These are phyloP conservation scores for Mixornis gularis DNA, from an alignment of 2,113 vertebrate species.

Conservation along the genomic window DNA sequence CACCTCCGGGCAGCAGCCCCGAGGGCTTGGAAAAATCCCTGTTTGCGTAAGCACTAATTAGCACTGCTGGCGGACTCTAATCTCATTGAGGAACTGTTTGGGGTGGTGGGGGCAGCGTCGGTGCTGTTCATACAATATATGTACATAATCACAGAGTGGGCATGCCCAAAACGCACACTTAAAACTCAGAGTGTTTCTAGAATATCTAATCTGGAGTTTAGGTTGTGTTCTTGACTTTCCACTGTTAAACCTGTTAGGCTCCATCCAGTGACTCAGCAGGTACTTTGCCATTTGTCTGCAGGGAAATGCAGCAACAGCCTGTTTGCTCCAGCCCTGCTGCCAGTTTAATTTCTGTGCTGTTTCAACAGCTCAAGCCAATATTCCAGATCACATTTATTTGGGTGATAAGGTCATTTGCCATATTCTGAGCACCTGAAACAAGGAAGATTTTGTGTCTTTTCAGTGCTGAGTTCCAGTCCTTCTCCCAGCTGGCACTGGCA, in stretches of 20 bases:
- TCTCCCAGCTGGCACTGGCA: neutral
- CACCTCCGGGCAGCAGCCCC: neutral
- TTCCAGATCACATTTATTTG: neutral
- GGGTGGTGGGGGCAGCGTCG: neutral
- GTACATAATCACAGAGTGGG: too few species aligned
- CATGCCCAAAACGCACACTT: neutral
- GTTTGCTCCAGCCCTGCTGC: neutral
- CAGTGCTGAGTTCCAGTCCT: neutral
- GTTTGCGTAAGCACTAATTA: neutral
- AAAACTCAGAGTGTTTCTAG: neutral
- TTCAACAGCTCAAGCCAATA: neutral
- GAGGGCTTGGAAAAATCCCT: slow-evolving; percentile 21
- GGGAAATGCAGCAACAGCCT: neutral
- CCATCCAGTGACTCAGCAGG: slow-evolving; percentile 24
- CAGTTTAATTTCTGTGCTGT: neutral
- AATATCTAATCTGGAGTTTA: neutral
- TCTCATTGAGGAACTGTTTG: neutral
- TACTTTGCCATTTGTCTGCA: neutral
- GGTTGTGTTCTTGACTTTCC: neutral
- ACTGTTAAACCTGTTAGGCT: neutral
- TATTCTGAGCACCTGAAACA: neutral
- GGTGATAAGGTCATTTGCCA: neutral
- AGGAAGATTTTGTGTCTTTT: neutral
- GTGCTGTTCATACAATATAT: neutral
- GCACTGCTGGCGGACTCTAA: neutral